Evolutionary conservation across 2,797 vertebrate genomes (phyloP).

Genomic region (Craterocephalus amniculus): DNA sequence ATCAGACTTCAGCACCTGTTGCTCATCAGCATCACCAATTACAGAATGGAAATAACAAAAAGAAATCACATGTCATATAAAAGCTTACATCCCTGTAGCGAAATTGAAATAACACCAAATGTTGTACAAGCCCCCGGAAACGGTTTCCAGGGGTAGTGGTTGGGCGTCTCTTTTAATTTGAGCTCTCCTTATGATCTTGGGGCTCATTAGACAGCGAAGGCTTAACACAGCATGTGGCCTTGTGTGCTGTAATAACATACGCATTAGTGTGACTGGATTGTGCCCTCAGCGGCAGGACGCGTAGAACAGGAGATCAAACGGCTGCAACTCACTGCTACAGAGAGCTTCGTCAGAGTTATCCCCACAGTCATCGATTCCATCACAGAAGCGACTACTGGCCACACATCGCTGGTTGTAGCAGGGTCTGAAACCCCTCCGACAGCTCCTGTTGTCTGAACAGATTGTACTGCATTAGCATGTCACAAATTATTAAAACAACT

Average conservation of each 20-base stretch:
- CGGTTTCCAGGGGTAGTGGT: slow-evolving; percentile 22
- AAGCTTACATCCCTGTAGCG: slow-evolving; percentile 11
- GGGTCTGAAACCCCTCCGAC: slow-evolving; percentile 89
- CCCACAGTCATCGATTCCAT: slow-evolving; percentile 92
- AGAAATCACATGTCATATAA: slow-evolving; percentile 5
- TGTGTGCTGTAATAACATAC: slow-evolving; percentile 42
- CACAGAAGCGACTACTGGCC: slow-evolving; percentile 88
- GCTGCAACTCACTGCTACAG: slow-evolving; percentile 90
- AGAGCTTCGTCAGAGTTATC: slow-evolving; percentile 95
- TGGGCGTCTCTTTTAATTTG: slow-evolving; percentile 43
- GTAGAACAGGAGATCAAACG: slow-evolving; percentile 56
- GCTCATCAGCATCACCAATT: slow-evolving; percentile 22
- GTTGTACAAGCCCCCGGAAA: slow-evolving; percentile 9
- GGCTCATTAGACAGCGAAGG: slow-evolving; percentile 63
- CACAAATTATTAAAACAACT: neutral
- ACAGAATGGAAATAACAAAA: slow-evolving; percentile 21
- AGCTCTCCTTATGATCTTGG: slow-evolving; percentile 57
- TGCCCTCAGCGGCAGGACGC: slow-evolving; percentile 44
- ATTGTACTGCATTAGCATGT: slow-evolving; percentile 16
- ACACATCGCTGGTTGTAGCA: slow-evolving; percentile 93
- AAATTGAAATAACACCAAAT: slow-evolving; percentile 20
- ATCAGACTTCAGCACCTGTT: too few relatives aligned
- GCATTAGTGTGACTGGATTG: slow-evolving; percentile 46
- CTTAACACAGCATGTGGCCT: slow-evolving; percentile 65
- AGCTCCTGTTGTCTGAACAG: slow-evolving; percentile 91